Evolutionary conservation across 53 echinoderm and acorn worm genomes (phyloP), one percentile per base, ranked within the genome.

Genomic region (Echinometra lucunter): DNA sequence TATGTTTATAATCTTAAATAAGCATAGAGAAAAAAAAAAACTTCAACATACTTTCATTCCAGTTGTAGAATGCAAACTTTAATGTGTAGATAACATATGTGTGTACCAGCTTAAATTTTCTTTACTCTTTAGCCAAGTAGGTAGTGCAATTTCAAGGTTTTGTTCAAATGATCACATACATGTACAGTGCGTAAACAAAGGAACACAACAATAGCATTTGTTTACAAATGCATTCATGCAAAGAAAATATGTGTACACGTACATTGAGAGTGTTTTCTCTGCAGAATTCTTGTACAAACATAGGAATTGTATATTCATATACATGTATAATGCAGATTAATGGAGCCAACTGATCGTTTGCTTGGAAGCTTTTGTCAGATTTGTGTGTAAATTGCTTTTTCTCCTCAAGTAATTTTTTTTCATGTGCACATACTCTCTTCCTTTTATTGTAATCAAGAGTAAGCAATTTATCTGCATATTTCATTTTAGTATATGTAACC

Each of bases 181-280:
- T 32, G 13, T 3, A 8, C 10, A 34, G 72, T 72, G 72, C 32
- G 13, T 72, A 8, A 72, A 72, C 72, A 72, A 10, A 34, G 28
- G 72, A 72, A 35, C 28, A 15, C 8, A 34, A 13, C 27, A n/a
- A n/a, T n/a, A 34, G 35, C 35, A 35, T 32, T 72, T 72, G 32
- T 69, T 34, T 69, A 69, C 18, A 42, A 4, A 78, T 78, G 42
- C 78, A 15, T 42, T 78, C 78, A 78, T 78, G 78, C 78, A 78
- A 35, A 35, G 15, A 32, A 72, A 35, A 13, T 32, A 32, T 70
- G 30, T 70, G n/a, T n/a, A n/a, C n/a, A 72, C 32, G 4, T 72
- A 35, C 35, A 35, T 32, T 72, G 13, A 3, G 72, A n/a, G n/a
- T n/a, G n/a, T n/a, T n/a, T n/a, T n/a, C n/a, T n/a, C n/a, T 72